These are phyloP conservation scores for Aethina tumida DNA, from an alignment of 1,140 invertebrate species.

Conservation along the genomic window DNA sequence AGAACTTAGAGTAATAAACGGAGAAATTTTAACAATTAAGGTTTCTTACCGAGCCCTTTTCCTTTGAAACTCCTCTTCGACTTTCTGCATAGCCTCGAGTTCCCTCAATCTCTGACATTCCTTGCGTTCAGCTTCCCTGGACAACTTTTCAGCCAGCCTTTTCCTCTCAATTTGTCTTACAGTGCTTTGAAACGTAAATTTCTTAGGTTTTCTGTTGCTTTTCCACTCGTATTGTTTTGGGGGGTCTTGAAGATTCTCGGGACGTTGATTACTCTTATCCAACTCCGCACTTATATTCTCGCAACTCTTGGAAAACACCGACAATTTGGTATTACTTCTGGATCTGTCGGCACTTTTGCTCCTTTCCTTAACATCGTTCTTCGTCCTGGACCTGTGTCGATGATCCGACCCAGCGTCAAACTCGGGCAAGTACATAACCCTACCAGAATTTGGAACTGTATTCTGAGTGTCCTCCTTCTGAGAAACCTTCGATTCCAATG, in stretches of 20 bases:
- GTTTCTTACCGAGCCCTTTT: constrained; percentile 29
- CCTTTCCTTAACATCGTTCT: constrained; percentile 9
- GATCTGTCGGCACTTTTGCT: constrained; percentile 1
- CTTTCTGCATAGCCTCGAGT: constrained; percentile 62
- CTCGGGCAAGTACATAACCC: constrained; percentile 72
- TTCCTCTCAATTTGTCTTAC: constrained; percentile 65
- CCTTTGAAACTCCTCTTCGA: constrained; percentile 34
- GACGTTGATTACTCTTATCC: constrained; percentile 4
- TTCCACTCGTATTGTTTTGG: constrained; percentile 19
- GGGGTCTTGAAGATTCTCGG: constrained; percentile 25
- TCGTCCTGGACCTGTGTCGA: constrained; percentile 2
- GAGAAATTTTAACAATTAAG: background rate
- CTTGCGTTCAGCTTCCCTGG: constrained; percentile 62
- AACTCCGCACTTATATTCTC: constrained; percentile 38
- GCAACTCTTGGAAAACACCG: constrained; percentile 35
- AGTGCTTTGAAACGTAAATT: constrained; percentile 75
- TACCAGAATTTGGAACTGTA: constrained; percentile 41
- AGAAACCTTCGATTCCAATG: constrained; percentile 23
- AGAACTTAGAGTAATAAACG: constrained; percentile 1
- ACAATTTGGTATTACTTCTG: constrained; percentile 10
- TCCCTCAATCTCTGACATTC: constrained; percentile 63
- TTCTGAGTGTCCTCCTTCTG: constrained; percentile 14
- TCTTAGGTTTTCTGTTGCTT: constrained; percentile 39
- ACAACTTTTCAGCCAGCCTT: constrained; percentile 60
- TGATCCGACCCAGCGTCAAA: constrained; percentile 34